Percentiles rank a stretch among this genome's conserved stretches.
These are phyloP conservation scores for Drosophila cardini DNA, from an alignment of 1,140 invertebrate genomes.

Conservation along the genomic window DNA sequence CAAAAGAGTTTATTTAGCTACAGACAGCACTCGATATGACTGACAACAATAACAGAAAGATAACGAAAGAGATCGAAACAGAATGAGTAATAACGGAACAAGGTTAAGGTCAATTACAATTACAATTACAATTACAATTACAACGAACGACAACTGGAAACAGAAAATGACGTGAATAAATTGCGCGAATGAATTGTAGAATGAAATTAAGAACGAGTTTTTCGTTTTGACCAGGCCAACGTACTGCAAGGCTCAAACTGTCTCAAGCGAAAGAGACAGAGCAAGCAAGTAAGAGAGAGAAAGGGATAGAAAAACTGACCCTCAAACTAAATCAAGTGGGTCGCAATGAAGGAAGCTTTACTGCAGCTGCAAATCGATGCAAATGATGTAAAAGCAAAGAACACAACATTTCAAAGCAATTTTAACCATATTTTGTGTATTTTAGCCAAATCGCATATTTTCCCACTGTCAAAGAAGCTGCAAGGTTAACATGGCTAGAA, in stretches of 20 bases:
- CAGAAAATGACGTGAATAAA: constrained; percentile 52
- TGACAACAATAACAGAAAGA: constrained; percentile 15
- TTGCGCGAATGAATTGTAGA: constrained; percentile 72
- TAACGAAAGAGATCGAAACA: constrained; percentile 24
- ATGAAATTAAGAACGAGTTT: constrained; percentile 75
- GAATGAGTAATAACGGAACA: constrained; percentile 50
- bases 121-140: constrained; percentile 58
- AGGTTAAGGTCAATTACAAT: constrained; percentile 79
- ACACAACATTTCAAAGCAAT: constrained; percentile 59
- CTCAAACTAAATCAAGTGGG: constrained; percentile 22
- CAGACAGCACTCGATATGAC: constrained; percentile 8
- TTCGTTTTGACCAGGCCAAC: constrained; percentile 11
- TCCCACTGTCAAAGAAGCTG: constrained; percentile 66
- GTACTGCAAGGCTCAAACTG: neutral
- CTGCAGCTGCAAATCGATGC: constrained; percentile 61
- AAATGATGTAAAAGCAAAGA: constrained; percentile 43
- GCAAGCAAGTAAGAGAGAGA: neutral
- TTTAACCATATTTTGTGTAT: constrained; percentile 65
- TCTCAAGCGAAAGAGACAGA: neutral
- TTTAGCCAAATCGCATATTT: constrained; percentile 41
- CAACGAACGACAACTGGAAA: constrained; percentile 54
- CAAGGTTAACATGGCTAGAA: constrained; percentile 60
- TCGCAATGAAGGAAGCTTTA: constrained; percentile 50
- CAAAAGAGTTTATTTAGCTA: neutral
- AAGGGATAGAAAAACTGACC: neutral